Percentiles rank a stretch among this genome's conserved stretches.
Evolutionary conservation across 2,113 vertebrate species (phyloP).

Genomic region (Pelodiscus sinensis): DNA sequence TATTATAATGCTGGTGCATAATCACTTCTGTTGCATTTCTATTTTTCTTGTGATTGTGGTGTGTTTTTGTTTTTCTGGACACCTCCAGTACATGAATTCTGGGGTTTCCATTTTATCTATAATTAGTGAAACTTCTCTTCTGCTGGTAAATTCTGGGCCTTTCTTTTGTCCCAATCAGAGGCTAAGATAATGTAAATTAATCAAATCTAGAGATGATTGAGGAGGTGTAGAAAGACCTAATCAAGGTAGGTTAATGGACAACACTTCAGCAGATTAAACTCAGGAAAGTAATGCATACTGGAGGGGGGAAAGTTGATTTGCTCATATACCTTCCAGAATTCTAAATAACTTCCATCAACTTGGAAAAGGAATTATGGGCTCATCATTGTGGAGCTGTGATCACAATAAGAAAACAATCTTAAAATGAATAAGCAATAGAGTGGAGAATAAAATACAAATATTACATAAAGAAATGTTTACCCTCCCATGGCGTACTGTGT

Average conservation of each 20-base stretch:
- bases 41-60: not conserved
- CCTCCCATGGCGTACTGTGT: conserved; percentile 8
- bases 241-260: not conserved
- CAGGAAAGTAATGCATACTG: not conserved
- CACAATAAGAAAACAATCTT: not conserved
- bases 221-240: not conserved
- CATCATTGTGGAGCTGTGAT: not conserved
- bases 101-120: not conserved
- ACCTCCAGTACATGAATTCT: not conserved
- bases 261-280: not conserved
- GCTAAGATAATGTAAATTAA: conserved; percentile 27
- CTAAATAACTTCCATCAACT: not conserved
- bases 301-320: not conserved
- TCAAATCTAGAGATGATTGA: not conserved
- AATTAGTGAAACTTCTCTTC: not conserved
- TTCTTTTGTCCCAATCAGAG: not conserved
- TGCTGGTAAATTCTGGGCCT: not conserved
- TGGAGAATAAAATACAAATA: not conserved
- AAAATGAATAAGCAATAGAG: accelerated
- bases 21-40: not conserved
- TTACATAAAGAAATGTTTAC: not conserved
- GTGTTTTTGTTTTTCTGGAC: not conserved
- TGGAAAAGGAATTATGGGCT: not conserved
- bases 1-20: too few relatives aligned
- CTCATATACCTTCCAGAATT: not conserved